A percentile compares a stretch with the other conserved stretches of the same genome.
Evolutionary conservation across 1,140 invertebrate species (phyloP).

Genomic region (Drosophila tsacasi): DNA sequence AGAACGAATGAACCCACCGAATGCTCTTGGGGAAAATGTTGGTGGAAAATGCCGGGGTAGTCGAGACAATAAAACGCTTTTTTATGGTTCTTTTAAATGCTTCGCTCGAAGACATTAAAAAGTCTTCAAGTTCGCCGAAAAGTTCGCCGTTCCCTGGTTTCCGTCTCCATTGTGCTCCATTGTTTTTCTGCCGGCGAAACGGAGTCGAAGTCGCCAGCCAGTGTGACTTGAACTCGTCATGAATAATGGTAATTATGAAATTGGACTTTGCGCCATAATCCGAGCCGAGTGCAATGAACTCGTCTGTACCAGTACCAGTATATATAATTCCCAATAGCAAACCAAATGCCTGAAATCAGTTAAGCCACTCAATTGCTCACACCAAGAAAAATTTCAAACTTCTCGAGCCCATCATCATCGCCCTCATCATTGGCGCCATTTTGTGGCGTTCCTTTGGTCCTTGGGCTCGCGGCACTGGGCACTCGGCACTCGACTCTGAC

Average conservation of each 20-base stretch:
- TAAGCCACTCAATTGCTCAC: constrained; percentile 49
- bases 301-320: constrained; percentile 7
- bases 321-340: constrained; percentile 16
- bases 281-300: constrained; percentile 38
- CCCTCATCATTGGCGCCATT: constrained; percentile 57
- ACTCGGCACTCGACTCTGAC: constrained; percentile 26
- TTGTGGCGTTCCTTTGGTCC: constrained; percentile 35
- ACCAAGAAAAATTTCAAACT: constrained; percentile 21
- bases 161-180: constrained; percentile 33
- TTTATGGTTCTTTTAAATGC: constrained; percentile 63
- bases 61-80: constrained; percentile 60
- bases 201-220: constrained; percentile 32
- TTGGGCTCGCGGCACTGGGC: neutral
- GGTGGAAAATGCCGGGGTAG: constrained; percentile 26
- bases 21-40: constrained; percentile 11
- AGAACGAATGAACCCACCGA: neutral
- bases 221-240: constrained; percentile 55
- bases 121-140: constrained; percentile 57
- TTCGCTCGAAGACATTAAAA: constrained; percentile 67
- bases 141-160: constrained; percentile 36
- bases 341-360: constrained; percentile 42
- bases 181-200: constrained; percentile 12
- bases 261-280: constrained; percentile 36
- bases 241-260: constrained; percentile 65
- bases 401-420: constrained; percentile 36